Base-by-base conservation (phyloP, 2,113 vertebrate species). In the Microcebus jonahi region DNA sequence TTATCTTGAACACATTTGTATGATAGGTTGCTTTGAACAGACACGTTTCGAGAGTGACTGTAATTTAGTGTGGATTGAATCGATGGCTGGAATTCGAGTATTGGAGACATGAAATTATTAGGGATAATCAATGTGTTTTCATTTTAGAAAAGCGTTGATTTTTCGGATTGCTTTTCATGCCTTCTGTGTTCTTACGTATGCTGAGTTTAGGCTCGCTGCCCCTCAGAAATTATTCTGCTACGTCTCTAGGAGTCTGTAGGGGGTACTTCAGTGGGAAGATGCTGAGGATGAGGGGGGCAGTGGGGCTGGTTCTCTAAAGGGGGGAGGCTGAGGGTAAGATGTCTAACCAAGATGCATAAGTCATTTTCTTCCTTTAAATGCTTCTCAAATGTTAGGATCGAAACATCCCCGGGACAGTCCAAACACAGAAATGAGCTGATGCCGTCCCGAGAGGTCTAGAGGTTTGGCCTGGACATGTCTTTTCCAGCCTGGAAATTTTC, bases 401-500 rank as follows among this genome's bases (percentile, higher is more conserved):
- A 36, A 45, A 20, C 11, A 23, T 15, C 3, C 45, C 29, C 12
- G 18, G 45, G 31, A 34, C 8, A 17, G 20, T 15, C 0, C 0
- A 42, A 57, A 48, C 27, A 0, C 63, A 31, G 80, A 42, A 48
- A 1, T 2, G 55, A 81, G 6, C 27, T 6, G 36, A 18, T 20
- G 5, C 18, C 57, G 55, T 57, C 45, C 18, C 18, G 3, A 45
- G 50, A 34, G 27, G 34, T 14, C 71, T 45, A 6, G 80, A 14
- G 23, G 5, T 10, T 68, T 29, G 83, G n/a, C 27, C 9, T 36
- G 50, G 73, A 13, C 1, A 0, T 21, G 1, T 67, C 59, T 71
- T 59, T 89, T 95, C 9, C 2, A 63, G 70, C 57, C 77, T 76
- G 61, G 45, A 48, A 31, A 79, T 67, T 87, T 91, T 91, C 90